phyloP scores from a whole-genome alignment of 92 coral and sea anemone species.

The Zoanthus gigantus region DNA sequence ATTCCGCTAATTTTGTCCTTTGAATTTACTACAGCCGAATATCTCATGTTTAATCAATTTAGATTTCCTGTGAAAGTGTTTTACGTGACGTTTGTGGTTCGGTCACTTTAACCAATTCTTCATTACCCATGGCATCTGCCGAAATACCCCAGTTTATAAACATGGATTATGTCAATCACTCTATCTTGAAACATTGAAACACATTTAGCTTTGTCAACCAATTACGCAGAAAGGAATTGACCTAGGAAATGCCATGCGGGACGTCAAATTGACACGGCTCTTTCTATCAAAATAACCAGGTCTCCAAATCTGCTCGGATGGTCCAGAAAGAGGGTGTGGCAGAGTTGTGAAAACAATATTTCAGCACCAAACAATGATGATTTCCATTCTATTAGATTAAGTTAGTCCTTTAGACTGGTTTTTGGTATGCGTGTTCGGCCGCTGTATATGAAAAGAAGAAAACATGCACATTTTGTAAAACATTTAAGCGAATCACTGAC shows the following conservation, averaged over 20 bases:
- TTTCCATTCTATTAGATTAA: not conserved
- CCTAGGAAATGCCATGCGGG: conserved; percentile 30
- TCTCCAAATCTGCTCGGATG: not conserved
- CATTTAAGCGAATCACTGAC: too few species aligned
- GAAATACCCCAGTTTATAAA: conserved; percentile 10
- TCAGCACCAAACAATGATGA: conserved; percentile 22
- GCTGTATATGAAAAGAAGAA: too few species aligned
- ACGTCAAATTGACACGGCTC: conserved; percentile 9
- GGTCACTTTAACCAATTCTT: conserved; percentile 20
- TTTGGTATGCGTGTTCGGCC: too few species aligned
- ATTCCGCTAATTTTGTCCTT: not conserved
- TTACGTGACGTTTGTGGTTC: conserved; percentile 28
- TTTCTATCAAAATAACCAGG: not conserved
- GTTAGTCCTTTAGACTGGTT: too few species aligned
- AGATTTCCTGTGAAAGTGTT: conserved; percentile 30
- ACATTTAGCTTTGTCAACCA: not conserved
- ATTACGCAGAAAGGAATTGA: conserved; percentile 8
- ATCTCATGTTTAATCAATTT: conserved; percentile 16
- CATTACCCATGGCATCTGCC: conserved; percentile 25
- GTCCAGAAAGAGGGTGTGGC: conserved; percentile 22
- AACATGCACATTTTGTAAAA: too few species aligned
- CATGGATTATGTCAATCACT: conserved; percentile 41
- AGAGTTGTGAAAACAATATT: not conserved
- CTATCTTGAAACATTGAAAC: not conserved
- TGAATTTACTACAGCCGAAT: not conserved